Percentiles rank a stretch among this genome's conserved stretches.
phyloP scores from a whole-genome alignment of 2,113 vertebrate species.

The Pycnonotus jocosus region DNA sequence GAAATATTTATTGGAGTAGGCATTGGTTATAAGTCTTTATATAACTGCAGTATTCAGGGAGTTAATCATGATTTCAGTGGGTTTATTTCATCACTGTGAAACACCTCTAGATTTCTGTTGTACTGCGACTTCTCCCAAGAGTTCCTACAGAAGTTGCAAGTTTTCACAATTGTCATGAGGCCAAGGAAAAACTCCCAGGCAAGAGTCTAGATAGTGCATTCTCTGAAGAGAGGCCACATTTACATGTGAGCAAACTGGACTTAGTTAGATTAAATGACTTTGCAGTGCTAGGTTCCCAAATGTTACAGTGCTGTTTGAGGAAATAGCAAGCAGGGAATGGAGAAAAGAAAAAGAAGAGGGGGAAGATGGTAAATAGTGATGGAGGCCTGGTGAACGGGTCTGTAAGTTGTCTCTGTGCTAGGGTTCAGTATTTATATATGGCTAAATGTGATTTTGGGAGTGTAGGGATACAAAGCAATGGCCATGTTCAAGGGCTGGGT shows the following conservation, averaged over 20 bases:
- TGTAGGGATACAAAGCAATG: not conserved
- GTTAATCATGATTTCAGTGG: not conserved
- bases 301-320: not conserved
- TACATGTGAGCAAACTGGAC: not conserved
- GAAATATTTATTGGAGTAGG: constrained; percentile 31
- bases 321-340: not conserved
- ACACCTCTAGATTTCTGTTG: not conserved
- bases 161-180: not conserved
- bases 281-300: not conserved
- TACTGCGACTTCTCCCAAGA: not conserved
- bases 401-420: not conserved
- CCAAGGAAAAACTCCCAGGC: not conserved
- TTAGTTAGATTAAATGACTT: not conserved
- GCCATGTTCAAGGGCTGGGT: not conserved
- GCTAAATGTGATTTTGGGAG: not conserved
- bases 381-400: not conserved
- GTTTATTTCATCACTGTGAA: constrained; percentile 20
- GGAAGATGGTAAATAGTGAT: not conserved
- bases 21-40: constrained; percentile 34
- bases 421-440: not conserved
- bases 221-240: not conserved
- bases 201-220: not conserved
- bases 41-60: not conserved
- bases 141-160: not conserved
- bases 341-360: not conserved